Conservation (phyloP, 1,140 invertebrate species). For the Bactericera cockerelli region DNA sequence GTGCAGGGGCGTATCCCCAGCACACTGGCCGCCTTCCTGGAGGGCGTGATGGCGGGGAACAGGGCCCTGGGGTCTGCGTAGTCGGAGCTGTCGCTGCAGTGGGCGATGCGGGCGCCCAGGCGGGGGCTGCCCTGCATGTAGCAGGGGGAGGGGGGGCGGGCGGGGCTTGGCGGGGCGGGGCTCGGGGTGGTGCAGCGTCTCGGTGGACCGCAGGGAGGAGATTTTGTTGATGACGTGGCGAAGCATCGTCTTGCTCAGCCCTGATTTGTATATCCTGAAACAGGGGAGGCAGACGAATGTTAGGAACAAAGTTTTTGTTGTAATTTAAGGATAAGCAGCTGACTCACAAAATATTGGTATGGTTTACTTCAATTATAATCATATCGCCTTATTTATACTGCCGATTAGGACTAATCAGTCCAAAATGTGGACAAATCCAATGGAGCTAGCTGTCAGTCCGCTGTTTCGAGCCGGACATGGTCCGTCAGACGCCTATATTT, state of each 20-base stretch:
- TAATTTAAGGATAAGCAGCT: too few relatives aligned
- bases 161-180: constrained; percentile 19
- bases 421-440: too few relatives aligned
- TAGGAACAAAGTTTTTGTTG: too few relatives aligned
- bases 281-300: too few relatives aligned
- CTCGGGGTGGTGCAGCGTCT: constrained; percentile 31
- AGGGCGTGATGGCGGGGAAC: constrained; percentile 35
- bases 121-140: constrained; percentile 67
- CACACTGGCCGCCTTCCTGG: constrained; percentile 31
- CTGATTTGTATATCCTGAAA: constrained; percentile 38
- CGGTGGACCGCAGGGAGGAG: constrained; percentile 29
- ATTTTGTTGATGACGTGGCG: constrained; percentile 30
- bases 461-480: too few relatives aligned
- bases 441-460: too few relatives aligned
- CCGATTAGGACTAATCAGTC: too few relatives aligned
- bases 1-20: constrained; percentile 22
- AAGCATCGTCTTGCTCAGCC: constrained; percentile 30
- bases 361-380: too few relatives aligned
- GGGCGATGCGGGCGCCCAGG: constrained; percentile 68
- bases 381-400: too few relatives aligned
- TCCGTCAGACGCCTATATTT: too few relatives aligned
- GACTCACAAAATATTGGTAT: too few relatives aligned
- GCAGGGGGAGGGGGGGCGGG: constrained; percentile 8
- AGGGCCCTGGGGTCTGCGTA: constrained; percentile 62
- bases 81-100: constrained; percentile 42